Base-by-base conservation (phyloP, 2,113 vertebrate species). In the Sceloporus undulatus region DNA sequence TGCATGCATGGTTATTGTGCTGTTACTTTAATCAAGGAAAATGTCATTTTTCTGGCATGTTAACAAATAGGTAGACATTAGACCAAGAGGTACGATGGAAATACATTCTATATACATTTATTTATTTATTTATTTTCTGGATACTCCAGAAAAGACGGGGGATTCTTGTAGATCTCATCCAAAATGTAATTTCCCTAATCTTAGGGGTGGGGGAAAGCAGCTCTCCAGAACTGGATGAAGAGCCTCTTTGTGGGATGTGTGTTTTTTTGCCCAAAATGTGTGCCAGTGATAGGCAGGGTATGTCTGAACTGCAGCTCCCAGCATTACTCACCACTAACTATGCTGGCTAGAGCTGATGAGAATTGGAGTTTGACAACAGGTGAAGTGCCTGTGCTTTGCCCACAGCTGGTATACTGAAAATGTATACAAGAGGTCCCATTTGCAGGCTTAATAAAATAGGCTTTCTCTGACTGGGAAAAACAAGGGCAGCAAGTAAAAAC, bases 391-490 rank as follows among this genome's bases (percentile, higher is more conserved):
- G 66, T 6, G 8, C 23, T 25, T 68, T 23, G 66, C 66, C 66
- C 66, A 68, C 74, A 40, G 34, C 74, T 42, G 34, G 34, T 9
- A 8, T 19, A 9, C 2, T 48, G 40, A 21, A 9, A 7, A 25
- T 77, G 40, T 48, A 23, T 77, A 23, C 21, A 77, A 77, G n/a
- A 10, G 74, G n/a, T 40, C 10, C 10, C 21, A 79, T 65, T 85
- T 42, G 38, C 54, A 6, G 0, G 0, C 21, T 75, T 84, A 27
- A 13, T 27, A 27, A 59, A 40, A 0, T 0, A 0, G 1, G 4
- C 8, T 66, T 42, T 75, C 48, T 74, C 42, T 62, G 66, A 38
- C 70, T 79, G 16, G 0, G 8, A 83, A 87, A 52, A 52, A 59
- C 4, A 75, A 81, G 21, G 23, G 19, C 59, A 70, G 27, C 4